Base-by-base conservation (phyloP, 2,888 invertebrate genomes). In the Platypus cylindrus region DNA sequence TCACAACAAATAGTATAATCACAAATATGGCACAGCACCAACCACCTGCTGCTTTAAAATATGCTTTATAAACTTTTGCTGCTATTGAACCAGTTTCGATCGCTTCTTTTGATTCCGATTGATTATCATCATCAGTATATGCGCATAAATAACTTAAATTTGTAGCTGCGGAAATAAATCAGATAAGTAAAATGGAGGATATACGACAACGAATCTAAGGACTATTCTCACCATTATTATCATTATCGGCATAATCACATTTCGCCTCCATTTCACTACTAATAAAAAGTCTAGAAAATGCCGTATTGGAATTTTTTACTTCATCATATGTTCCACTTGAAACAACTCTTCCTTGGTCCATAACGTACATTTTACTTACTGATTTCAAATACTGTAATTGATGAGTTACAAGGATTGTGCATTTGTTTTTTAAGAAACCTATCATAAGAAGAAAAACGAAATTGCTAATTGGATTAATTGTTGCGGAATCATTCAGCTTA, bases 321-420 rank as follows among this genome's bases (percentile, higher is more conserved):
- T 71, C 66, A 4, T 58, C 52, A 37, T 65, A 70, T 0, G 64
- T 67, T 17, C 72, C 71, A 16, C 29, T 48, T 5, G 38, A 31
- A 4, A 33, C 35, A 17, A 53, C 45, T 17, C 70, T 67, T 51
- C 77, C 81, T 53, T 77, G 74, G 36, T 73, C 69, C 31, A 82
- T 54, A 33, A 79, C 66, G 43, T 79, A 59, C 30, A 82, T 69
- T 39, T 66, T 66, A 54, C 78, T 73, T 1, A 73, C 77, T n/a
- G 66, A 53, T 47, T 72, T 71, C 17, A 82, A 65, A 50, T 78
- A 81, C 52, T 89, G 87, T 15, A 85, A 62, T 55, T 89, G 87
- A 59, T 89, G 87, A 0, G 89, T 89, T 38, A 85, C 80, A 7
- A 89, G 68, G 42, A 87, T 70, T 16, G 80, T 66, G 2, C 81